Evolutionary conservation across 2,888 invertebrate species (phyloP), one percentile per base, ranked within the genome.

Genomic region (Leptinotarsa haldemani): DNA sequence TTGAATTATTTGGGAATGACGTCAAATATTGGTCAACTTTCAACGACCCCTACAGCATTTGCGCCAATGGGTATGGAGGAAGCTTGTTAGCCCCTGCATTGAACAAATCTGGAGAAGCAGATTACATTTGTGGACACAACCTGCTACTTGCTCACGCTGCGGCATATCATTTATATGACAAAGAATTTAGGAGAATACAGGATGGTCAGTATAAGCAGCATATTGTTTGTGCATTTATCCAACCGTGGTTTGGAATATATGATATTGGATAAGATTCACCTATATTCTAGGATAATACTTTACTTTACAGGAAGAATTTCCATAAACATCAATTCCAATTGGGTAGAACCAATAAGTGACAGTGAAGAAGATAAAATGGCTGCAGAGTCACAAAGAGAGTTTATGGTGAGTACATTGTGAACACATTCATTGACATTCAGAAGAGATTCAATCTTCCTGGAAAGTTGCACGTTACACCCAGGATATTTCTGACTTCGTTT

Each of bases 101-200:
- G 40, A 80, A 82, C 25, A 70, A 78, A n/a, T 69, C 74, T 65
- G 91, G 91, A 5, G 81, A 89, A n/a, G 90, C 89, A 0, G 90
- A 90, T 67, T 94, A 94, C 84, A 83, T 90, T 66, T 92, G 92
- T 75, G 88, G 88, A 1, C 92, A 93, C 82, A 91, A 92, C 81
- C 86, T 91, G 71, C 84, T 94, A 22, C 86, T 91, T 72, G 91
- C 92, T 0, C 94, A 94, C 83, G 92, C 92, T 1, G 88, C 88
- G 70, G 92, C 89, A 1, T 94, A 92, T 82, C 89, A 89, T 68
- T 82, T 92, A 50, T 93, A 93, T 82, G 88, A 92, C 71, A 85
- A 88, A 61, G 87, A 90, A 79, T 93, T 90, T 80, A 87, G 88
- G 77, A 46, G 53, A 12, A 72, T 47, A 46, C 79, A 81, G 71